Conservation (phyloP, 2,113 vertebrate genomes). For the pig (Sus scrofa) region T2T-Sscrofa CM000816.6:4453001-4453500, state of each 20-base stretch:
- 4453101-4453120: background rate
- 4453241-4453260: background rate
- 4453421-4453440: background rate
- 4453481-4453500: fast-evolving
- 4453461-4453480: fast-evolving
- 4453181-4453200: background rate
- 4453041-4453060: background rate
- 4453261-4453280: conserved; percentile 27
- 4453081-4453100: background rate
- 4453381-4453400: background rate
- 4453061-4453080: background rate
- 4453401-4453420: background rate
- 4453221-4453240: background rate
- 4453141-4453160: fast-evolving
- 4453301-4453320: background rate
- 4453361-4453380: background rate
- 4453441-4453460: fast-evolving
- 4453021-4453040: background rate
- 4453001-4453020: background rate
- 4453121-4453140: background rate
- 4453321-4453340: too few species aligned
- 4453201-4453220: background rate
- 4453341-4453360: background rate
- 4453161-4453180: background rate
- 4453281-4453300: background rate